Evolutionary conservation across 2,797 vertebrate species (phyloP).

Genomic region (Astyanax mexicanus): DNA sequence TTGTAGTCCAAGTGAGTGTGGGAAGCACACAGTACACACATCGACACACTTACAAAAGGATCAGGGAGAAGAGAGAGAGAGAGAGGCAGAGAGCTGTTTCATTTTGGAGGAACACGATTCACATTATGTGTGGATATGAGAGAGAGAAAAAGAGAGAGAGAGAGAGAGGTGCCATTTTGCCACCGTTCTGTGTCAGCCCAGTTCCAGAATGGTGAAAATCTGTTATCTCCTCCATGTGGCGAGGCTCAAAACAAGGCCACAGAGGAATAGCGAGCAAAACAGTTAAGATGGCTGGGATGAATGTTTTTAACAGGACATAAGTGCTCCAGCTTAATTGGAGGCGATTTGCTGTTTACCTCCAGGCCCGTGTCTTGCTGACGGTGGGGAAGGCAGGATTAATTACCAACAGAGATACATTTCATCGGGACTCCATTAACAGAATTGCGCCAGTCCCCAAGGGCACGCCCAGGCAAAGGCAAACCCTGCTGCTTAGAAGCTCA

Average conservation of each 20-base stretch:
- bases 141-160: background rate
- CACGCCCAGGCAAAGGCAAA: background rate
- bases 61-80: conserved; percentile 23
- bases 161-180: conserved; percentile 39
- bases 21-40: conserved; percentile 52
- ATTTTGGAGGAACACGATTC: conserved; percentile 38
- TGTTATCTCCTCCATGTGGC: background rate
- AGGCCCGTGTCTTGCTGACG: conserved; percentile 4
- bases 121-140: conserved; percentile 27
- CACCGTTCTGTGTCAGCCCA: conserved; percentile 30
- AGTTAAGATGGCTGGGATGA: background rate
- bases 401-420: conserved; percentile 14
- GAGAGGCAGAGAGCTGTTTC: conserved; percentile 23
- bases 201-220: background rate
- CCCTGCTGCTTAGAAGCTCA: background rate
- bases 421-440: conserved; percentile 19
- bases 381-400: conserved; percentile 10
- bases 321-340: background rate
- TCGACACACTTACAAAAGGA: conserved; percentile 28
- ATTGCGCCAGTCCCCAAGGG: background rate
- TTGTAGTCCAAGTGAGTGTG: conserved; percentile 75
- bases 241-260: background rate
- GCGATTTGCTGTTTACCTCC: conserved; percentile 8
- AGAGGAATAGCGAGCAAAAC: background rate
- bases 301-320: background rate